Evolutionary conservation across 2,113 vertebrate species (phyloP), one percentile per base, ranked within the genome.

Genomic region (Erythrocebus patas): DNA sequence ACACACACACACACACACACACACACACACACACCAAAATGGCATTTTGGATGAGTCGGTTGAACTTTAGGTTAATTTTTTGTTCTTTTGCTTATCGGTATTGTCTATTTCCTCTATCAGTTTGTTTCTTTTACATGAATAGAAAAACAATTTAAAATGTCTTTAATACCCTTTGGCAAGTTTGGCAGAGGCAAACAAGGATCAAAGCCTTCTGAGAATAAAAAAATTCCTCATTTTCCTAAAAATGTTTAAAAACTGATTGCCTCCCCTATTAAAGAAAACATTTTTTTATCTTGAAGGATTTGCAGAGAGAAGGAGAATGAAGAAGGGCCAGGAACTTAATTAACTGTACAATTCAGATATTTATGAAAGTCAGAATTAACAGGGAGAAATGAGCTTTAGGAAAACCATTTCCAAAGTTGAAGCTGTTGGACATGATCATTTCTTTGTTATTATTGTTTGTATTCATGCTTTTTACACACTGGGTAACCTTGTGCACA

Each of bases 161-260:
- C 20, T 92, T 92, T 80, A 85, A 61, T 59, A 0, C 5, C 23
- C 59, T 91, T 79, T 52, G 27, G 25, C 72, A 82, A 82, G 23
- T 86, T 90, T 91, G 82, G 55, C 68, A 91, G 80, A 93, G 16
- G 16, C 23, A 78, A 83, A 92, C 18, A n/a, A 76, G 0, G 40
- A 93, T 75, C 23, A 86, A 97, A 94, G 59, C 11, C 66, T 93
- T 87, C 35, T 61, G 61, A 88, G n/a, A 94, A 87, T 83, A n/a
- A 80, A 83, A 88, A 22, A 91, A 78, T 90, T 78, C 9, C 52
- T 38, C 52, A 93, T 38, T 27, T 94, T 80, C 61, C 80, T 45
- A 72, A 68, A 83, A 90, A 22, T 84, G 6, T 95, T 95, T 35
- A 79, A 93, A 87, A 86, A 55, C 38, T 70, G 76, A 95, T 35